phyloP scores from a whole-genome alignment of 2,113 vertebrate species.

The Zosterops hypoxanthus region DNA sequence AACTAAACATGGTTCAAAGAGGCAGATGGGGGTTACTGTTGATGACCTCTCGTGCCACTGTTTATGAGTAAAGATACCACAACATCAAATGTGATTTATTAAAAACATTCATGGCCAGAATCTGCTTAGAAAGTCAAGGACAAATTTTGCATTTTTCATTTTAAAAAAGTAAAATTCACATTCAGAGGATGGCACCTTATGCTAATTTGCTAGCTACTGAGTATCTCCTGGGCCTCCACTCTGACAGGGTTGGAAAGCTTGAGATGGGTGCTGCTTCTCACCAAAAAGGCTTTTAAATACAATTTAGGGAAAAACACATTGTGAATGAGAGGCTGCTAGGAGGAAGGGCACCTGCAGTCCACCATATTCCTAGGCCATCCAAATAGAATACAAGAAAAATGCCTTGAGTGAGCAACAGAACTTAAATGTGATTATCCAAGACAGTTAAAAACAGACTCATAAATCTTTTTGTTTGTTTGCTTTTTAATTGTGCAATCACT shows the following conservation, averaged over 20 bases:
- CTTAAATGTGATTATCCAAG: neutral
- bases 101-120: neutral
- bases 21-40: neutral
- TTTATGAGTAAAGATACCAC: neutral
- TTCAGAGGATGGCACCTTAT: neutral
- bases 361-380: neutral
- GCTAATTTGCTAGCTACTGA: neutral
- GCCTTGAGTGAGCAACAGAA: neutral
- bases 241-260: neutral
- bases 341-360: neutral
- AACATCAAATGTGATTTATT: neutral
- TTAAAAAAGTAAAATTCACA: neutral
- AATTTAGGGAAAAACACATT: neutral
- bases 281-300: neutral
- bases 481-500: neutral
- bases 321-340: neutral
- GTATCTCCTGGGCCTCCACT: neutral
- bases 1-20: neutral
- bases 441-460: neutral
- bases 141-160: neutral
- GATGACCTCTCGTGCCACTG: neutral
- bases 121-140: neutral
- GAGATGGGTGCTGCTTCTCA: neutral
- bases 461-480: neutral
- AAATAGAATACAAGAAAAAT: neutral